Evolutionary conservation across 2,888 invertebrate genomes (phyloP).

Genomic region (Euplexia lucipara): DNA sequence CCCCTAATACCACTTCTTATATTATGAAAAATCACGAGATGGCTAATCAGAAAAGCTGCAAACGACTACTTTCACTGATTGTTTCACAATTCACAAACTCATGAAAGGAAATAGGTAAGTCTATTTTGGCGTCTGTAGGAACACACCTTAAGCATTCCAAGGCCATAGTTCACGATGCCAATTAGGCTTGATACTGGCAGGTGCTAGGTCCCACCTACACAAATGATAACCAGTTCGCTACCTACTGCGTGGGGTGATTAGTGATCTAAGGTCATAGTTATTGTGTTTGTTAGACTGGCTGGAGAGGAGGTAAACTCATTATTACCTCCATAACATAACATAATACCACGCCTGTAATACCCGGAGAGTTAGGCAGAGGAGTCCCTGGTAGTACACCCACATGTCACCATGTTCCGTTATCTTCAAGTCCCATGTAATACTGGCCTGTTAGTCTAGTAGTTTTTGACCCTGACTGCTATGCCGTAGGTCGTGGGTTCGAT

Average conservation of each 20-base stretch:
- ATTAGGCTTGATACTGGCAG: constrained; percentile 33
- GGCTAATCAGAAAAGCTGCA: neutral
- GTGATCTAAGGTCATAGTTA: constrained; percentile 33
- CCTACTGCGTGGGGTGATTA: constrained; percentile 44
- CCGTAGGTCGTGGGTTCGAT: no score
- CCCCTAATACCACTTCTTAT: no score
- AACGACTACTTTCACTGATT: no score
- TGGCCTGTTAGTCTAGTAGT: no score
- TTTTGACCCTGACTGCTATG: no score
- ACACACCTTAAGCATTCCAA: constrained; percentile 36
- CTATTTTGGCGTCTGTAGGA: constrained; percentile 10
- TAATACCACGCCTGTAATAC: no score
- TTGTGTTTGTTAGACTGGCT: neutral
- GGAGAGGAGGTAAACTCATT: neutral
- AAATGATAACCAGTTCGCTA: constrained; percentile 35
- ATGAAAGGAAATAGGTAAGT: constrained; percentile 19
- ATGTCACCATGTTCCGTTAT: no score
- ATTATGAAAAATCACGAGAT: neutral
- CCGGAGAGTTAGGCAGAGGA: no score
- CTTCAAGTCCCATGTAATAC: no score
- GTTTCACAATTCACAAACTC: neutral
- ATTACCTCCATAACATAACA: no score
- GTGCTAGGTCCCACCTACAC: constrained; percentile 37
- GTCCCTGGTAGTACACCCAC: no score
- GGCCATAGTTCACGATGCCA: constrained; percentile 49